phyloP scores from a whole-genome alignment of 1,140 invertebrate species.

The Penaeus japonicus region DNA sequence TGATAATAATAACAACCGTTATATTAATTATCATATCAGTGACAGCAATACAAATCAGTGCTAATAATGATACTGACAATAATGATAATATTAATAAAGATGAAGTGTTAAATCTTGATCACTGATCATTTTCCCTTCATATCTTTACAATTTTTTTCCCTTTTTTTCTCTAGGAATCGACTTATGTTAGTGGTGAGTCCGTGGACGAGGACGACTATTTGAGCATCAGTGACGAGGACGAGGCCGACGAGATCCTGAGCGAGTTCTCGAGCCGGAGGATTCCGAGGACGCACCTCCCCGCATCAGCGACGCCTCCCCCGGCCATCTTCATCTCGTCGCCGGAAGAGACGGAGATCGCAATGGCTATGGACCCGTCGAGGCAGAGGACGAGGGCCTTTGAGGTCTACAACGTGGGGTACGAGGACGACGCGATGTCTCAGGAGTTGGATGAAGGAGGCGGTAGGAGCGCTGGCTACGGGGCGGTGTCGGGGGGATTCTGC shows the following conservation, averaged over 20 bases:
- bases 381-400: not conserved
- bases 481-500: not conserved
- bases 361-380: constrained; percentile 34
- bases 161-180: not conserved
- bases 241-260: not conserved
- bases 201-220: not conserved
- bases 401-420: not conserved
- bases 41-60: too few species aligned
- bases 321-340: constrained; percentile 40
- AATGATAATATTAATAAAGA: too few species aligned
- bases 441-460: too few species aligned
- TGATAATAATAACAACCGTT: too few species aligned
- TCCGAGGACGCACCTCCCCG: not conserved
- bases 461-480: not conserved
- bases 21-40: too few species aligned
- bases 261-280: not conserved
- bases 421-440: not conserved
- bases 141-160: not conserved
- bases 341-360: constrained; percentile 29
- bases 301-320: not conserved
- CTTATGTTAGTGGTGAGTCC: constrained; percentile 3
- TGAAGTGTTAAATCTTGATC: too few species aligned
- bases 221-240: not conserved
- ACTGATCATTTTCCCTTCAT: too few species aligned
- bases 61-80: too few species aligned